Percentiles rank a stretch among this genome's conserved stretches.
Evolutionary conservation across 2,113 vertebrate species (phyloP).

Genomic region (Halcyon malimbica): DNA sequence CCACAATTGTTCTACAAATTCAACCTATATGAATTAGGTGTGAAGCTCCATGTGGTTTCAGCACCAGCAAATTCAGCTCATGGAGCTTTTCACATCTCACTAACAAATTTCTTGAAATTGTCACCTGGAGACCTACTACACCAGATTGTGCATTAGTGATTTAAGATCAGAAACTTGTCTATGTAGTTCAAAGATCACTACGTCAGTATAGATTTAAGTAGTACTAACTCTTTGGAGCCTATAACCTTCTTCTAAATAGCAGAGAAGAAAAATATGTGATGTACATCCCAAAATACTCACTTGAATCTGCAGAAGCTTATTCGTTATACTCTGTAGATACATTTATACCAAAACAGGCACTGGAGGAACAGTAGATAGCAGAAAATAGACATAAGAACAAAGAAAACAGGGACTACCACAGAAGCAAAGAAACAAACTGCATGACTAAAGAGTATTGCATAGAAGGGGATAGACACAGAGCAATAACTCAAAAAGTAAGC

Average conservation of each 20-base stretch:
- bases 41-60: neutral
- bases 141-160: neutral
- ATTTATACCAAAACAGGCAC: neutral
- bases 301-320: neutral
- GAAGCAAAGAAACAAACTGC: neutral
- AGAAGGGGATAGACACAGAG: neutral
- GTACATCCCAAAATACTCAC: neutral
- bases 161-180: neutral
- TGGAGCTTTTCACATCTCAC: neutral
- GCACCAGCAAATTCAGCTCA: neutral
- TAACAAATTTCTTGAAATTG: neutral
- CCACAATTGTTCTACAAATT: neutral
- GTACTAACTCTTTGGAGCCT: neutral
- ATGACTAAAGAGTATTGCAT: neutral
- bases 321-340: neutral
- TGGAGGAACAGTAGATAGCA: neutral
- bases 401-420: neutral
- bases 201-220: neutral
- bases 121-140: neutral
- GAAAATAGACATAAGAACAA: neutral
- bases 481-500: neutral
- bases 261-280: neutral
- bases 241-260: neutral
- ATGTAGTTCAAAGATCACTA: neutral
- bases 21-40: neutral